Conservation (phyloP, 2,888 invertebrate species). For the Euzophera pinguis region DNA sequence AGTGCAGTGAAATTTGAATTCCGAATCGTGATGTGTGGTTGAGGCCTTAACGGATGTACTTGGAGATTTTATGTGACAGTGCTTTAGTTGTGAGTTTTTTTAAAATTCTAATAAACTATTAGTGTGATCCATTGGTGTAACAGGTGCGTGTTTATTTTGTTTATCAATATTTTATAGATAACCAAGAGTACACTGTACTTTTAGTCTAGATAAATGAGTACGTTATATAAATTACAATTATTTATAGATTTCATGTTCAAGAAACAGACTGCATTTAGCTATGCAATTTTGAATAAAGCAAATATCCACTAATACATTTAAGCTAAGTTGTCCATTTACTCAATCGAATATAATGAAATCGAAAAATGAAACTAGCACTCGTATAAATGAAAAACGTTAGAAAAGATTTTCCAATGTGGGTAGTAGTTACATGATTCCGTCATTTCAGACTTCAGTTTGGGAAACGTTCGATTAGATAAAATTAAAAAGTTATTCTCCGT, state of each 20-base stretch:
- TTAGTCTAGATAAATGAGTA: constrained; percentile 16
- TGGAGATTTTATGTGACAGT: constrained; percentile 29
- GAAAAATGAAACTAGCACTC: no score
- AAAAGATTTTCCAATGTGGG: no score
- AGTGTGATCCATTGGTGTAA: constrained; percentile 10
- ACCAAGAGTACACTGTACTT: constrained; percentile 1
- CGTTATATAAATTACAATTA: background rate
- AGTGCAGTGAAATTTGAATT: constrained; percentile 40
- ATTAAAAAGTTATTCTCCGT: no score
- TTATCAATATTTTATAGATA: constrained; percentile 14
- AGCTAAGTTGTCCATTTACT: no score
- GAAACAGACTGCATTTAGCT: no score
- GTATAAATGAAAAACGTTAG: no score
- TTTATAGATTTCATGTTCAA: background rate
- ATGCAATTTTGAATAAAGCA: no score
- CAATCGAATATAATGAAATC: no score
- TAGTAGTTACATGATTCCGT: no score
- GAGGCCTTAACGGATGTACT: constrained; percentile 36
- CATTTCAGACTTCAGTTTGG: no score
- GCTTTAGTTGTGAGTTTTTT: constrained; percentile 3
- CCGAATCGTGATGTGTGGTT: constrained; percentile 23
- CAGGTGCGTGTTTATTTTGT: constrained; percentile 26
- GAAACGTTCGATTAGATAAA: no score
- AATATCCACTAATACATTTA: no score
- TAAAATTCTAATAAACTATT: constrained; percentile 1